Evolutionary conservation across 2,797 vertebrate genomes (phyloP).

Genomic region (Pogonophryne albipinna): DNA sequence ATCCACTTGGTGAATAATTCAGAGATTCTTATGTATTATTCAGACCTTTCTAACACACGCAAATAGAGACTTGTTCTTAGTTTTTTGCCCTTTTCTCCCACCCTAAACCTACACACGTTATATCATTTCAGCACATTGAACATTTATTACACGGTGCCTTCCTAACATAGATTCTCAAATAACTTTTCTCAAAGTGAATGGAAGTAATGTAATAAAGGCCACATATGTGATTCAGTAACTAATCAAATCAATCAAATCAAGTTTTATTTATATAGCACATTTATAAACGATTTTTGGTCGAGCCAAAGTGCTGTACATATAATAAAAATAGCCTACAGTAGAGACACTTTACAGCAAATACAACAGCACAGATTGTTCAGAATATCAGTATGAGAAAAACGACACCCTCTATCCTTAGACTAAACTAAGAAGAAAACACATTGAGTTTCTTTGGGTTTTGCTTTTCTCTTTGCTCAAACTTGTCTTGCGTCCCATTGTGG

Average conservation of each 20-base stretch:
- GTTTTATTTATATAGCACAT: no score
- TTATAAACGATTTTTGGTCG: no score
- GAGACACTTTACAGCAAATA: no score
- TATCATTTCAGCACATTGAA: conserved; percentile 15
- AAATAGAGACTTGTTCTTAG: conserved; percentile 24
- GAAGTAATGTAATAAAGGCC: not conserved
- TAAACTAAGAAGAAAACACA: not conserved
- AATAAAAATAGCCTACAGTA: no score
- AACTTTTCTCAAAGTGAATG: conserved; percentile 6
- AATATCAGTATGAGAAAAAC: no score
- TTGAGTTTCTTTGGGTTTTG: not conserved
- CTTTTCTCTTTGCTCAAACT: not conserved
- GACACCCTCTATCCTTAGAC: no score
- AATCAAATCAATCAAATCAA: no score
- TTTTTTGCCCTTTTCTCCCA: not conserved
- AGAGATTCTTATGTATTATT: conserved; percentile 69
- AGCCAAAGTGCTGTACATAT: no score
- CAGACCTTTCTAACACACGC: conserved; percentile 30
- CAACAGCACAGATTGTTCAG: no score
- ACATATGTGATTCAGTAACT: not conserved
- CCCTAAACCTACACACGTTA: conserved; percentile 15
- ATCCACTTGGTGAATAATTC: conserved; percentile 67
- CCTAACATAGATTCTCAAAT: conserved; percentile 6
- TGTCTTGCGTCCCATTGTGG: not conserved
- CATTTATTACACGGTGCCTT: conserved; percentile 32